A percentile compares a stretch with the other conserved stretches of the same genome.
phyloP scores from a whole-genome alignment of 2,113 vertebrate genomes.

The Pseudolaguvia tuberculata region DNA sequence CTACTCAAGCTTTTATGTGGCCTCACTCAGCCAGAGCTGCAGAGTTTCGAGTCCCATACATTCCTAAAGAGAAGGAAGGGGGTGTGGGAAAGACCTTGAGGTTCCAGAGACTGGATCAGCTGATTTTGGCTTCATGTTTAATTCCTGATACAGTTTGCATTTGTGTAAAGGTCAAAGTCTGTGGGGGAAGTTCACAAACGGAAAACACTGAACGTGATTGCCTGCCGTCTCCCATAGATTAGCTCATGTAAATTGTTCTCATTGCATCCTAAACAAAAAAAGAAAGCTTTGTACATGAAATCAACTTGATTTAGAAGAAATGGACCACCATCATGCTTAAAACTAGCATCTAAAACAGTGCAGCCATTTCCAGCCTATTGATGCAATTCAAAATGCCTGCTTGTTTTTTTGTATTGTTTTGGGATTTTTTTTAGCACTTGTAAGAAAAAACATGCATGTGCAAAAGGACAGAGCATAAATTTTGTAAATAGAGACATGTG shows the following conservation, averaged over 20 bases:
- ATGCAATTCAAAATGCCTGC: slow-evolving; percentile 7
- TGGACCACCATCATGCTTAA: slow-evolving; percentile 34
- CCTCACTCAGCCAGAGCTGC: slow-evolving; percentile 50
- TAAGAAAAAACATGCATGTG: slow-evolving; percentile 1
- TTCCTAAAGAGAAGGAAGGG: slow-evolving; percentile 47
- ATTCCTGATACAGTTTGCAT: slow-evolving; percentile 61
- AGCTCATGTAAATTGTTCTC: slow-evolving; percentile 43
- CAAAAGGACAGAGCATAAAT: neutral
- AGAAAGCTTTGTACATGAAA: slow-evolving; percentile 43
- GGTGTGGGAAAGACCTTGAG: slow-evolving; percentile 65
- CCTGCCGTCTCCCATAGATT: slow-evolving; percentile 53
- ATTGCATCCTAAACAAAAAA: slow-evolving; percentile 31
- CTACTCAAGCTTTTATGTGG: slow-evolving; percentile 36
- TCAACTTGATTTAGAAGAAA: slow-evolving; percentile 33
- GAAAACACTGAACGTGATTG: slow-evolving; percentile 64
- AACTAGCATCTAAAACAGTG: slow-evolving; percentile 23
- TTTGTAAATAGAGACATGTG: neutral
- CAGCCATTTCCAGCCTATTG: slow-evolving; percentile 14
- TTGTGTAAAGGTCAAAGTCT: slow-evolving; percentile 63
- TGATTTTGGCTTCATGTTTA: slow-evolving; percentile 59
- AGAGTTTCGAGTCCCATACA: slow-evolving; percentile 59
- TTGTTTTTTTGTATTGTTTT: slow-evolving; percentile 3
- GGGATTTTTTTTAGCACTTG: neutral
- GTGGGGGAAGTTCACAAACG: slow-evolving; percentile 64
- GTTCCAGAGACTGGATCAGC: slow-evolving; percentile 56